Evolutionary conservation across 2,888 invertebrate genomes (phyloP), one percentile per base, ranked within the genome.

Genomic region (Agapetus fuscipes): DNA sequence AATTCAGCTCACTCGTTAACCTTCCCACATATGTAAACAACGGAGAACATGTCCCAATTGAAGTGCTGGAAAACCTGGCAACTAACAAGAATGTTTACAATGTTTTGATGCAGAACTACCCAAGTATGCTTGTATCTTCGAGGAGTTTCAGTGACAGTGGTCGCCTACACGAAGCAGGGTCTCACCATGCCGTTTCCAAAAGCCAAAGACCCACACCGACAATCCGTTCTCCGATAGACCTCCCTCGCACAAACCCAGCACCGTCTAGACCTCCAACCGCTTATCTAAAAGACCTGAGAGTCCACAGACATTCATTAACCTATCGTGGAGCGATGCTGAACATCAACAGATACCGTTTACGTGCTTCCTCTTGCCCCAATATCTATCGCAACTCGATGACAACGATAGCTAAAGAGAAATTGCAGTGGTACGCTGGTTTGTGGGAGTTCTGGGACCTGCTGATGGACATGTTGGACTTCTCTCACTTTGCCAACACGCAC

Each of bases 361-460:
- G 86, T 46, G 88, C 90, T 1, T 87, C 85, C 9, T 90, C 90
- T 40, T 91, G 91, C 56, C 91, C 93, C 1, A 89, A 93, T 59
- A 87, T 93, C 55, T 87, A 85, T 58, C 71, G 85, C 49, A 86
- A 86, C 58, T 84, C 85, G 1, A 85, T 86, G 81, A 83, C 83
- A 1, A 85, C 85, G 45, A 84, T 85, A 50, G 82, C 83, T n/a
- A 80, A 83, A 56, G 83, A 83, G 54, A 80, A 82, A 61, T 76
- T 74, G 40, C 76, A 80, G 53, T 82, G 81, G 80, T 79, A 78
- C 59, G 74, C 80, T 3, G 82, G 79, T 1, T 60, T 83, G 1
- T 78, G 78, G 75, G 87, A 87, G 60, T 75, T 87, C 55, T 81
- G 82, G 76, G 82, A 82, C 55, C 62, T 87, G 15, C 62, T 78